phyloP scores from a whole-genome alignment of 35 echinoderm and acorn worm species.

The Nesometra sesokonis region DNA sequence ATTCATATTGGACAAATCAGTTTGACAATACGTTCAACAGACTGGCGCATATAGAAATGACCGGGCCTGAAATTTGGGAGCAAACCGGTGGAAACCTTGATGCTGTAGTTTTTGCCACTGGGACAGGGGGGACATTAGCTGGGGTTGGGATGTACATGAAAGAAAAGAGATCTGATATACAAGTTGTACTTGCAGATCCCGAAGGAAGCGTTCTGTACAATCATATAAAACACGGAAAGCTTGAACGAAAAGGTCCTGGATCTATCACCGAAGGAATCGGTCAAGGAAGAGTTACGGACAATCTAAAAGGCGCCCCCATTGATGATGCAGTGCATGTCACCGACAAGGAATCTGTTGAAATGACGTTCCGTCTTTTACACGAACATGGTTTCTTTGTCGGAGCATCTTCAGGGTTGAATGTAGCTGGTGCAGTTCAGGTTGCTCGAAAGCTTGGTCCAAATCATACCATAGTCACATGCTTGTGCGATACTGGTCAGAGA shows the following conservation, averaged over 20 bases:
- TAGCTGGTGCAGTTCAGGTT: slow-evolving; percentile 66
- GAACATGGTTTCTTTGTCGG: slow-evolving; percentile 97
- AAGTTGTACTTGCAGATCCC: slow-evolving; percentile 68
- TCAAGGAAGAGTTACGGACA: slow-evolving; percentile 82
- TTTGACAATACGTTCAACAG: slow-evolving; percentile 94
- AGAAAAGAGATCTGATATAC: slow-evolving; percentile 60
- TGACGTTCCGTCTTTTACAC: slow-evolving; percentile 84
- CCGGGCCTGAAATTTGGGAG: slow-evolving; percentile 93
- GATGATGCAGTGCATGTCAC: slow-evolving; percentile 68
- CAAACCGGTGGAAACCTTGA: slow-evolving; percentile 82
- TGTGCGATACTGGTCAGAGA: slow-evolving; percentile 92
- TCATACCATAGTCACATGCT: slow-evolving; percentile 69
- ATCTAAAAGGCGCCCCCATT: slow-evolving; percentile 75
- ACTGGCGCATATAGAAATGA: slow-evolving; percentile 89
- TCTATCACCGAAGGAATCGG: slow-evolving; percentile 96
- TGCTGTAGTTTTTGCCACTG: slow-evolving; percentile 81
- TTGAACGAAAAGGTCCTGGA: slow-evolving; percentile 57
- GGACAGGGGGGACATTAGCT: slow-evolving; percentile 90
- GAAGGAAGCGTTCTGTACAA: slow-evolving; percentile 90
- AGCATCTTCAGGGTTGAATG: slow-evolving; percentile 88
- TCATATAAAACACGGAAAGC: slow-evolving; percentile 70
- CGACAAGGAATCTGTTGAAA: slow-evolving; percentile 71
- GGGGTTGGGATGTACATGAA: slow-evolving; percentile 76
- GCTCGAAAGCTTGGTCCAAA: slow-evolving; percentile 77
- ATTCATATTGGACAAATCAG: slow-evolving; percentile 91